Evolutionary conservation across 2,888 invertebrate species (phyloP).

Genomic region (Hartigia nigra): DNA sequence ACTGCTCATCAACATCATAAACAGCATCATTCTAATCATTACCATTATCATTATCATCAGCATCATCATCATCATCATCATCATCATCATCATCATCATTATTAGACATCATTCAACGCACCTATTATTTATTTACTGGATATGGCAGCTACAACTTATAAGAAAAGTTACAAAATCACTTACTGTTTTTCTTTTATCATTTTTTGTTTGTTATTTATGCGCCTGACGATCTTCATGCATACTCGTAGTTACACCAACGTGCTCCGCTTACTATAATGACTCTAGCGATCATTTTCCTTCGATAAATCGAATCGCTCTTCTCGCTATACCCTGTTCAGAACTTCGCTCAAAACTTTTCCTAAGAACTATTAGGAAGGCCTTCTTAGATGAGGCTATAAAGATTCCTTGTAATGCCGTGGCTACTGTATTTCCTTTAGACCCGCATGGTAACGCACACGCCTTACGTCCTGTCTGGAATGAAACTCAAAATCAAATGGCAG

Average conservation of each 20-base stretch:
- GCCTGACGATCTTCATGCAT: constrained; percentile 32
- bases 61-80: constrained; percentile 25
- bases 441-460: too few relatives aligned
- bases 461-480: not conserved
- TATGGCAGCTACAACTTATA: constrained; percentile 65
- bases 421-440: too few relatives aligned
- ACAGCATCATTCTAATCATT: constrained; percentile 21
- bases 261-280: constrained; percentile 26
- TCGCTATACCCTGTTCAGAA: not conserved
- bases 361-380: not conserved
- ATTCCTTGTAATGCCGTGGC: not conserved
- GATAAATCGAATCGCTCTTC: not conserved
- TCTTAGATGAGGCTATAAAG: not conserved
- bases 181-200: constrained; percentile 43
- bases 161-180: constrained; percentile 64
- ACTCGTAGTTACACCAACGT: constrained; percentile 46
- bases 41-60: constrained; percentile 23
- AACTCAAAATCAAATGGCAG: not conserved
- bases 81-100: constrained; percentile 43
- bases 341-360: not conserved
- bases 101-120: constrained; percentile 48
- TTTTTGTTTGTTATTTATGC: constrained; percentile 21
- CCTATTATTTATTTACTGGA: constrained; percentile 54
- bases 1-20: constrained; percentile 19
- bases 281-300: not conserved